Evolutionary conservation across 1,140 invertebrate species (phyloP), one percentile per base, ranked within the genome.

Genomic region (Micrasema longulum): DNA sequence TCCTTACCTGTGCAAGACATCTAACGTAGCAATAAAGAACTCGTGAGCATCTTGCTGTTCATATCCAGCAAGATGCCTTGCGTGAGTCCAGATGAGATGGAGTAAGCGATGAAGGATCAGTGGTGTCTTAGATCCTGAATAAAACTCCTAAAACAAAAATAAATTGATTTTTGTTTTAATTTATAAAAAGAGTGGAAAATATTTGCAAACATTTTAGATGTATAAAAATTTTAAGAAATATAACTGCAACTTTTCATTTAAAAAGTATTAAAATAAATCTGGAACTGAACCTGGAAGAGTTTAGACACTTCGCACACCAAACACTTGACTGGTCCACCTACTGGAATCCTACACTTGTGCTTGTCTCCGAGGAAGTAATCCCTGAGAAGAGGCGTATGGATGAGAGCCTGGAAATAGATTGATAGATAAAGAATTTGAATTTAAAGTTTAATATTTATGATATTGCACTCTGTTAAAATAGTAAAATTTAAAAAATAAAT

Each of bases 11-110:
- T 99, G 97, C 22, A 99, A 82, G 5, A 98, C 92, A 80, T 98
- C 93, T 20, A 99, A 85, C 1, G 95, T 95, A 14, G 96, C 95
- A 57, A 99, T 98, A 77, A 99, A 97, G 85, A 99, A 99, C 86
- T 99, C 97, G 80, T 99, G 98, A 64, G 97, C 97, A 84, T 99
- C 98, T 83, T 99, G 97, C 80, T 99, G 97, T 80, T 98, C 95
- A 82, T 98, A 97, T 38, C 97, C 96, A 31, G 97, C 96, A 73
- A 99, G 88, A 82, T 99, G 95, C 68, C 92, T 89, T 26, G 96
- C 97, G 83, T 98, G 95, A 2, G 94, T 97, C 97, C 97, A 99
- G 75, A 98, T 96, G 77, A 99, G 87, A 85, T 97, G 93, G 55
- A 99, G 87, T 45, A 99, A 84, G 41, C 93, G 91, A 80, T 96